Base-by-base conservation (phyloP, 2,113 vertebrate species). In the Chaenogobius annularis region DNA sequence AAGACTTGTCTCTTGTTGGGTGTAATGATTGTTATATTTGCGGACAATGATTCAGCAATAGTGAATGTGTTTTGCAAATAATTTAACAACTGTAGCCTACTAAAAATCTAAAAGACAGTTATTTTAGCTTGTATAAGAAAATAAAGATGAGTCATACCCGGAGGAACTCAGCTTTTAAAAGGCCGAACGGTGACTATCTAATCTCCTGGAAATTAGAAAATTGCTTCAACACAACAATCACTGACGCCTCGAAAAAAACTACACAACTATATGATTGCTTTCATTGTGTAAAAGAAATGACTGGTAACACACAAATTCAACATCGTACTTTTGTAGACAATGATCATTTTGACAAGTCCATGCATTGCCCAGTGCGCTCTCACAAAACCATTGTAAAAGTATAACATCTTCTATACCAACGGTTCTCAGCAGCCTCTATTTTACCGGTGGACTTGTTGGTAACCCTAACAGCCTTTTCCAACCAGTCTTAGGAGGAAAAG, bases 1-100 rank as follows among this genome's bases (percentile, higher is more conserved):
- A 58, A 40, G 44, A 64, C 19, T 22, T 1, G 26, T 37, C 55
- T 58, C 54, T 55, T 67, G 48, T 14, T 55, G n/a, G 69, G 23
- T 48, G 23, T 37, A 37, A 14, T 31, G 5, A 72, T 55, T 23
- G 50, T 35, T 65, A 10, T 69, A 43, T 68, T 72, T 72, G 66
- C 19, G 37, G 19, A 64, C 40, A 15, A 70, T 55, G 48, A 67
- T 68, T 66, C 10, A 63, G 44, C 46, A 66, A 56, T 35, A 43
- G 58, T 61, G 35, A 11, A n/a, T 26, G 37, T 13, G 6, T 31
- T 20, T 17, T 54, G 7, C 10, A 54, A 23, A 46, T 35, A 74
- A 17, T 20, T 14, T 52, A 12, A 54, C 13, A 58, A 20, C 22
- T 64, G 55, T 31, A n/a, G 54, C 23, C 43, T n/a, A 61, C 35